Evolutionary conservation across 2,113 vertebrate genomes (phyloP).

Genomic region (Aspiorhynchus laticeps): DNA sequence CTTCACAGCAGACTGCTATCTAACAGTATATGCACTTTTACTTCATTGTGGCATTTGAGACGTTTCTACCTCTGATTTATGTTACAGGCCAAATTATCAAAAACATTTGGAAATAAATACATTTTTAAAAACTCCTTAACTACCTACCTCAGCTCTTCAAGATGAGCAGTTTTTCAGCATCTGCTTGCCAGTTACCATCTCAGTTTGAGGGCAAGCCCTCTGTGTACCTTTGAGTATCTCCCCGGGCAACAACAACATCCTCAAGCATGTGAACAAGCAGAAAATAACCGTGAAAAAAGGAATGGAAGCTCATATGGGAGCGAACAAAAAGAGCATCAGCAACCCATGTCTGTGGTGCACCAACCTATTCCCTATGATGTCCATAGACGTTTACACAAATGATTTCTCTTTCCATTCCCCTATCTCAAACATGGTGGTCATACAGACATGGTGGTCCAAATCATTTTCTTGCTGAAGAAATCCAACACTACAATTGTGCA

Average conservation of each 20-base stretch:
- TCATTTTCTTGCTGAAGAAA: not conserved
- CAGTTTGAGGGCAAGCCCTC: not conserved
- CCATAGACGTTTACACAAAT: not conserved
- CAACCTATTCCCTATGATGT: not conserved
- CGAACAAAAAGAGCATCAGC: not conserved
- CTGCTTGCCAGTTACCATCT: not conserved
- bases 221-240: not conserved
- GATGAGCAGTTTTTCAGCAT: not conserved
- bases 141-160: too few relatives aligned
- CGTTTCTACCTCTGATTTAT: not conserved
- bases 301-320: not conserved
- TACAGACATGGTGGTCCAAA: too few relatives aligned
- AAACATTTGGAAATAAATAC: not conserved
- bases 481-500: not conserved
- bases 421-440: not conserved
- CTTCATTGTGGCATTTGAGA: not conserved
- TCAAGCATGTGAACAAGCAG: not conserved
- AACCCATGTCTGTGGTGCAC: not conserved
- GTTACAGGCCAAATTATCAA: not conserved
- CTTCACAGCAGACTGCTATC: not conserved
- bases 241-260: not conserved
- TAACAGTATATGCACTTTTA: not conserved
- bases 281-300: not conserved
- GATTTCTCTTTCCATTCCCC: not conserved
- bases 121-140: slow-evolving; percentile 3